Percentiles rank a stretch among this genome's conserved stretches.
phyloP scores from a whole-genome alignment of 2,888 invertebrate species.

The Nezara viridula region DNA sequence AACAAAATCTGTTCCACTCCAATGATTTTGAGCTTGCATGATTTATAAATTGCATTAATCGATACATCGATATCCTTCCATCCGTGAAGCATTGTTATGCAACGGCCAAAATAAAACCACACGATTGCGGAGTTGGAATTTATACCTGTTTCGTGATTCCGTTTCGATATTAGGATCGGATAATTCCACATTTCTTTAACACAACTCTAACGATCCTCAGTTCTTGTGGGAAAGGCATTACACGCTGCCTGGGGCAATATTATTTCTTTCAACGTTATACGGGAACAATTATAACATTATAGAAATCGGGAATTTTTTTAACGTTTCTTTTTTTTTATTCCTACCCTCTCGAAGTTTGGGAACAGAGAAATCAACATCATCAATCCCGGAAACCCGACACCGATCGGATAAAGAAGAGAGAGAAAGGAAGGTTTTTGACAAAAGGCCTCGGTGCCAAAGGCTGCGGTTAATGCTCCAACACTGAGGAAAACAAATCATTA shows the following conservation, averaged over 20 bases:
- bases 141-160: conserved; percentile 40
- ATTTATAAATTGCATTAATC: conserved; percentile 27
- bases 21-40: not conserved
- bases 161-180: conserved; percentile 27
- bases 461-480: conserved; percentile 51
- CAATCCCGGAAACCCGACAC: conserved; percentile 37
- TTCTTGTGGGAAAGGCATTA: not conserved
- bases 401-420: not conserved
- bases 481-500: conserved; percentile 57
- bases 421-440: conserved; percentile 9
- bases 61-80: not conserved
- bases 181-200: conserved; percentile 25
- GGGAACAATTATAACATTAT: conserved; percentile 5
- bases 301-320: conserved; percentile 1
- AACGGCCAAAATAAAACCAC: conserved; percentile 27
- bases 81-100: conserved; percentile 15
- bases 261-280: not conserved
- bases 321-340: not conserved
- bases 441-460: conserved; percentile 1
- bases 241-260: not conserved
- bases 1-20: not conserved
- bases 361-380: conserved; percentile 19
- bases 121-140: not conserved
- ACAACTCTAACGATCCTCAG: not conserved
- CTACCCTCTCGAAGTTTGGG: not conserved